Evolutionary conservation across 2,113 vertebrate species (phyloP).

Genomic region (Cochlearius cochlearius): DNA sequence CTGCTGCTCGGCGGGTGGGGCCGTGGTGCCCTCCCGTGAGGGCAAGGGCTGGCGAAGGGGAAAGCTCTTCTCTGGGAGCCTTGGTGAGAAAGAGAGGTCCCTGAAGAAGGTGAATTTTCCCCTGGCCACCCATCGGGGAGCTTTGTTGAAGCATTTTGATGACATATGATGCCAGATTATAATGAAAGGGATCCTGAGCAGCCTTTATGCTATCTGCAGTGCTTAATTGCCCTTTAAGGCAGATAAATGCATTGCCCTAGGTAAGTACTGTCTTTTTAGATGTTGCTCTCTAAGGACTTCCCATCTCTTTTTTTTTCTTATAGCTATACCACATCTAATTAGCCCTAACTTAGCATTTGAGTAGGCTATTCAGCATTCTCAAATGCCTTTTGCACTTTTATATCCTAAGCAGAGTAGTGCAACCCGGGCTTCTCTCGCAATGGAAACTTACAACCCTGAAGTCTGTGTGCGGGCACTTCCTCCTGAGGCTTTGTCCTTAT

Average conservation of each 20-base stretch:
- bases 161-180: accelerated
- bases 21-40: background rate
- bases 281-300: background rate
- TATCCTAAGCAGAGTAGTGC: background rate
- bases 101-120: accelerated
- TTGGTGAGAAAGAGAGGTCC: background rate
- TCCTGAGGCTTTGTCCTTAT: constrained; percentile 25
- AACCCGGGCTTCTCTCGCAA: background rate
- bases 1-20: background rate
- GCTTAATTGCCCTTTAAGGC: background rate
- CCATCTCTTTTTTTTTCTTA: background rate
- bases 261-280: too few species aligned
- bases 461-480: background rate
- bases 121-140: too few species aligned
- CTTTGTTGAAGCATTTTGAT: background rate
- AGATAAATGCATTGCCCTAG: background rate
- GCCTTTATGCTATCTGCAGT: background rate
- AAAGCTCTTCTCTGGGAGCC: background rate
- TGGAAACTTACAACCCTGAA: constrained; percentile 12
- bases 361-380: background rate
- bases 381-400: background rate
- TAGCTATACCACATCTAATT: background rate
- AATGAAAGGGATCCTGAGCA: background rate
- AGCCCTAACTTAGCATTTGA: background rate
- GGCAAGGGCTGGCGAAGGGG: too few species aligned